Conservation (phyloP, 1,140 invertebrate genomes). For the Camponotus vicinus region DNA sequence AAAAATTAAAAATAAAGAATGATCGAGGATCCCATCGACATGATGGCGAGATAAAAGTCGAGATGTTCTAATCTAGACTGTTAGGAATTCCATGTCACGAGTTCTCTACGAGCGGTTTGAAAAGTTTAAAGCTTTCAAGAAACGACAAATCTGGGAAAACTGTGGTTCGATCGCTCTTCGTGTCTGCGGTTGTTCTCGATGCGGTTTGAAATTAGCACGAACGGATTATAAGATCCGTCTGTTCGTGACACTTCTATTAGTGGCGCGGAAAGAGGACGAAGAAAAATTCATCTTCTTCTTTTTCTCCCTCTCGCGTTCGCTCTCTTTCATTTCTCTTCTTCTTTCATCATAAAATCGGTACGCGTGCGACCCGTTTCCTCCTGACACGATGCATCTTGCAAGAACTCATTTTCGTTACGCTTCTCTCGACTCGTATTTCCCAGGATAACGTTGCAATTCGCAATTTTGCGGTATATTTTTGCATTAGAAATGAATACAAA, state of each 20-base stretch:
- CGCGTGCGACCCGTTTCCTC: constrained; percentile 36
- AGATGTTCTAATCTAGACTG: constrained; percentile 24
- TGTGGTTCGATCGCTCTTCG: constrained; percentile 54
- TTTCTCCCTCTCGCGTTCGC: constrained; percentile 32
- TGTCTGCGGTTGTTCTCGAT: constrained; percentile 42
- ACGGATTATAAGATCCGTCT: constrained; percentile 71
- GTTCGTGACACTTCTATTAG: constrained; percentile 71
- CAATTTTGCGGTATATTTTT: constrained; percentile 7
- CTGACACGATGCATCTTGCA: constrained; percentile 44
- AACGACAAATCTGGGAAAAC: constrained; percentile 58
- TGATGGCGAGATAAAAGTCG: not conserved
- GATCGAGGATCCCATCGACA: not conserved
- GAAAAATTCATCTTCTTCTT: constrained; percentile 65
- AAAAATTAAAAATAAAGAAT: not conserved
- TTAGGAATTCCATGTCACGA: constrained; percentile 37
- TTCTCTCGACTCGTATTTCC: not conserved
- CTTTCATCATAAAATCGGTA: constrained; percentile 46
- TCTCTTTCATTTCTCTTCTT: constrained; percentile 18
- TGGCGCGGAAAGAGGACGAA: constrained; percentile 32
- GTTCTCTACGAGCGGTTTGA: constrained; percentile 10
- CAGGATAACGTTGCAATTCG: constrained; percentile 5
- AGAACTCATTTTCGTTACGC: constrained; percentile 41
- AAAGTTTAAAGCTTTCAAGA: constrained; percentile 56
- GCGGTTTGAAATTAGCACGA: constrained; percentile 70
- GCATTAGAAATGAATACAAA: not conserved